These are phyloP conservation scores for Pungitius pungitius DNA, from an alignment of 2,113 vertebrate genomes.

Conservation along the genomic window DNA sequence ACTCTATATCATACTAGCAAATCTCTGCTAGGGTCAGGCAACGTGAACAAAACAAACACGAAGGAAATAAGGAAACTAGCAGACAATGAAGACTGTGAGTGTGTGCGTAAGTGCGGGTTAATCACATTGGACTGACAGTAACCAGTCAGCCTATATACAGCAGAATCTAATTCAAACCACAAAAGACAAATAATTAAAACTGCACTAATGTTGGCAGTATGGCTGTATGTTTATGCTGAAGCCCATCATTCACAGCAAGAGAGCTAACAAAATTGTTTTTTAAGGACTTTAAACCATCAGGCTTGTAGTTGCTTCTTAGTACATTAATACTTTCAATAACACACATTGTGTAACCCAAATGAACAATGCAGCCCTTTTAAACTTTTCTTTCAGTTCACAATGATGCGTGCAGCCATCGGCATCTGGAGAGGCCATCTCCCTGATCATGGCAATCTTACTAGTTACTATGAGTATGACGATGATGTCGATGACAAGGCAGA, in stretches of 20 bases:
- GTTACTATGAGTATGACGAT: too few relatives aligned
- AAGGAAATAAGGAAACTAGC: not conserved
- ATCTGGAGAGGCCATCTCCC: slow-evolving; percentile 48
- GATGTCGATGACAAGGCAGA: slow-evolving; percentile 51
- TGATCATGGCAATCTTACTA: not conserved
- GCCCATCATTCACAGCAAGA: too few relatives aligned
- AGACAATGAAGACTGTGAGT: not conserved
- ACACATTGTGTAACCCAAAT: slow-evolving; percentile 43
- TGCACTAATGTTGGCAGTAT: not conserved
- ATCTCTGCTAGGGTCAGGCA: too few relatives aligned
- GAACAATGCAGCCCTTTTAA: slow-evolving; percentile 34
- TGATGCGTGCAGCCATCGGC: slow-evolving; percentile 47
- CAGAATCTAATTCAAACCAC: not conserved
- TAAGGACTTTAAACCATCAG: not conserved
- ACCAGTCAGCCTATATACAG: not conserved
- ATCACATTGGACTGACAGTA: not conserved
- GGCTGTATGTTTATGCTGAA: too few relatives aligned
- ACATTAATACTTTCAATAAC: not conserved
- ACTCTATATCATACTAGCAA: not conserved
- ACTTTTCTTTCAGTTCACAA: slow-evolving; percentile 47
- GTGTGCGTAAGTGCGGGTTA: not conserved
- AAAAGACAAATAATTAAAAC: not conserved
- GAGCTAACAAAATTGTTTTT: not conserved
- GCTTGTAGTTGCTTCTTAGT: not conserved
- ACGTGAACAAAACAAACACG: too few relatives aligned